phyloP scores from a whole-genome alignment of 1,140 invertebrate species.

The Argopecten irradians region DNA sequence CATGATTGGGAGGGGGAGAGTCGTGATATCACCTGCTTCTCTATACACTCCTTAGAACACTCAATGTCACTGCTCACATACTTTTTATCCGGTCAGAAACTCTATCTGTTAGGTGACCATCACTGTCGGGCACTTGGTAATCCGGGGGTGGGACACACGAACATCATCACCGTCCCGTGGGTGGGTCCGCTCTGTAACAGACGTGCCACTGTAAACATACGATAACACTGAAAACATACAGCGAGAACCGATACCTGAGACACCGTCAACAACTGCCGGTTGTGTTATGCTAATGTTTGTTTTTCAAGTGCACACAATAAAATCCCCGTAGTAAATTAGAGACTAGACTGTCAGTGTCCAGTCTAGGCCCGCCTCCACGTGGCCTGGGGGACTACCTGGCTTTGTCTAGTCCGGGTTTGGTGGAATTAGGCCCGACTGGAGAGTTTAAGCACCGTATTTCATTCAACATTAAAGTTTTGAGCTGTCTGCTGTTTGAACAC shows the following conservation, averaged over 20 bases:
- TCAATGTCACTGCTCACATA: background rate
- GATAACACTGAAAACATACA: background rate
- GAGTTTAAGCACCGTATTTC: background rate
- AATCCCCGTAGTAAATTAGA: constrained; percentile 17
- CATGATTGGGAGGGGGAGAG: background rate
- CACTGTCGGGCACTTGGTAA: background rate
- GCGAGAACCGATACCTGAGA: background rate
- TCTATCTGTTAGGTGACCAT: background rate
- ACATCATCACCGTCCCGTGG: background rate
- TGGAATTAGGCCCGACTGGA: background rate
- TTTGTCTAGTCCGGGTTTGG: background rate
- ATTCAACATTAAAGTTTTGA: background rate
- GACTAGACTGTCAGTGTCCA: background rate
- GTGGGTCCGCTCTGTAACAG: background rate
- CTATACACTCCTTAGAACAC: background rate
- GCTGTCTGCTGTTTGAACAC: constrained; percentile 14
- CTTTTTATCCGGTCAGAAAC: background rate
- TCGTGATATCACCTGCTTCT: background rate
- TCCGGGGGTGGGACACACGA: background rate
- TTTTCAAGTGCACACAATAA: constrained; percentile 16
- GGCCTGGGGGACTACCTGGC: background rate
- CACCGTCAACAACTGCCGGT: background rate
- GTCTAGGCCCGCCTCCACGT: background rate
- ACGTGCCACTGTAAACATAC: background rate
- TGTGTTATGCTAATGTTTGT: constrained; percentile 22